A percentile compares a stretch with the other conserved stretches of the same genome.
Evolutionary conservation across 2,888 invertebrate species (phyloP).

Genomic region (Holacanthella duospinosa): DNA sequence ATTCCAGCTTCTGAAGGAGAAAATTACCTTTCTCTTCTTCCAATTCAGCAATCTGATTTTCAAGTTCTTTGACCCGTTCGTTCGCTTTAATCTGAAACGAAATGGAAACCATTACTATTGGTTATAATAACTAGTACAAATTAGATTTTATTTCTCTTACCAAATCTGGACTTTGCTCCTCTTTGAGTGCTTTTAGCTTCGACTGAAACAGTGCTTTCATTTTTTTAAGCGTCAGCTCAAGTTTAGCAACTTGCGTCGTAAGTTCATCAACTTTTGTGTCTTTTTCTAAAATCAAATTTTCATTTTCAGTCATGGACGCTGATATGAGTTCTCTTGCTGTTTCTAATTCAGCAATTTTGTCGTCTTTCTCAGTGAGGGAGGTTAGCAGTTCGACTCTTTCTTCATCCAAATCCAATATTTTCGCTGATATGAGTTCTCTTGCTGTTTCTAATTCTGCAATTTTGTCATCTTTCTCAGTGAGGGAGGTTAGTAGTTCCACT

Average conservation of each 20-base stretch:
- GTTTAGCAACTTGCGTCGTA: neutral
- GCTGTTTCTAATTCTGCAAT: conserved; percentile 39
- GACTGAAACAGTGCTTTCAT: conserved; percentile 52
- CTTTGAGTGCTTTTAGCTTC: conserved; percentile 19
- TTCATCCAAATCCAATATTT: conserved; percentile 4
- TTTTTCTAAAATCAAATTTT: conserved; percentile 40
- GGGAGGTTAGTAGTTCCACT: no score
- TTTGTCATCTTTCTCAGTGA: no score
- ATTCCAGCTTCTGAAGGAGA: conserved; percentile 70
- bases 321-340: conserved; percentile 41
- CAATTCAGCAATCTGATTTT: conserved; percentile 56
- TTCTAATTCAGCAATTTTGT: conserved; percentile 36
- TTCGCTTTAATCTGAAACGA: neutral
- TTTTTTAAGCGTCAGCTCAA: conserved; percentile 64
- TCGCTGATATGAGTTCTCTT: conserved; percentile 39
- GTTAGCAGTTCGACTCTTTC: no score
- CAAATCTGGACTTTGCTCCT: no score
- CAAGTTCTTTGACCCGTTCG: conserved; percentile 20
- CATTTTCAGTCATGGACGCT: no score
- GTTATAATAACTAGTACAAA: no score
- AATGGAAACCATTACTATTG: no score
- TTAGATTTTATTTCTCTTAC: no score
- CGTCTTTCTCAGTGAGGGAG: no score
- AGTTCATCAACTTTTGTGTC: conserved; percentile 29
- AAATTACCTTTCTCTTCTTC: conserved; percentile 87